Base-by-base conservation (phyloP, 2,797 vertebrate genomes). In the Molossus molossus region DNA sequence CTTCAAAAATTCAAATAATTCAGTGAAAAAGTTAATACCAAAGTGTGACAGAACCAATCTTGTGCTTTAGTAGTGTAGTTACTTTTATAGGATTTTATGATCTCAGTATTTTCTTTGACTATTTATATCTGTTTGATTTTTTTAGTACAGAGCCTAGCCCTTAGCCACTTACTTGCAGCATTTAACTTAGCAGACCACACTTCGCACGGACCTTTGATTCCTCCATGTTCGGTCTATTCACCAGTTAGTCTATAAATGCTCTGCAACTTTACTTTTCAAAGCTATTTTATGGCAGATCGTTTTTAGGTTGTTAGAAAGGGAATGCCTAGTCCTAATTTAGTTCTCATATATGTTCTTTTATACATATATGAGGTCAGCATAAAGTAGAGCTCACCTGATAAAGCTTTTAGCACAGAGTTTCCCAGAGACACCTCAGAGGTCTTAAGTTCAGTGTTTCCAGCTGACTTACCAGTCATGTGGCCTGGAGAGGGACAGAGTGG, bases 1-100 rank as follows among this genome's bases (percentile, higher is more conserved):
- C 48, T 55, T 67, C 17, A 90, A n/a, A 94, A 92, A 14, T 92
- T 88, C 37, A 75, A 70, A 85, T 67, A 76, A 57, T 62, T 93
- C 75, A 69, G 17, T 70, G 67, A 75, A 53, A 90, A 81, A 29
- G 17, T 53, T 77, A 92, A 82, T 77, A 84, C 17, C 65, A 85
- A 75, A 76, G 13, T 48, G 27, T 85, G 7, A 37, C 57, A 40
- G 37, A 29, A 64, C 69, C 48, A 80, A 13, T 90, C 84, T 48
- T 67, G 60, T 70, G 50, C 60, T 80, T 80, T 92, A 70, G 40
- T 55, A 23, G 37, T 29, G 6, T 48, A 33, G 40, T 25, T 91
- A 33, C 29, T 93, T 58, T 53, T 33, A 20, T 17, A 12, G 20
- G 58, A 27, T 91, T 94, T 91, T 80, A 21, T 55, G 64, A 76